Evolutionary conservation across 2,113 vertebrate genomes (phyloP).

Genomic region (Chauna torquata): DNA sequence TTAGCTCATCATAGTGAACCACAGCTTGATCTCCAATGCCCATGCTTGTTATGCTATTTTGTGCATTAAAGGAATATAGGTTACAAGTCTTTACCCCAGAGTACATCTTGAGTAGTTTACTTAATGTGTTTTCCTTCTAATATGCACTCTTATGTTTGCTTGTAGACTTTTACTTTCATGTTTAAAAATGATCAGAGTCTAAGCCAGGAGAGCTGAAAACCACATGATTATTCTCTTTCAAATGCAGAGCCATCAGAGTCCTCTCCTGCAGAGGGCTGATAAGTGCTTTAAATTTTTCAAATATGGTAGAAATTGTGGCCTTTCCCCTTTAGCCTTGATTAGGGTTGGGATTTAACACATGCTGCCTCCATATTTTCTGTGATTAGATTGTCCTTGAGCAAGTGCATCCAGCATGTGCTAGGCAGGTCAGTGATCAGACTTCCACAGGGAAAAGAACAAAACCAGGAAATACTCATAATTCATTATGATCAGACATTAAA

Average conservation of each 20-base stretch:
- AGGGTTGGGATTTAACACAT: slow-evolving; percentile 58
- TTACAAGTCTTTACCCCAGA: slow-evolving; percentile 28
- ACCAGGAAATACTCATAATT: slow-evolving; percentile 41
- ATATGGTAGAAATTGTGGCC: slow-evolving; percentile 36
- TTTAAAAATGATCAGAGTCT: slow-evolving; percentile 32
- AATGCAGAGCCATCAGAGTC: slow-evolving; percentile 35
- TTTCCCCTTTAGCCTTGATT: slow-evolving; percentile 64
- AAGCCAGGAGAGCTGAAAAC: background rate
- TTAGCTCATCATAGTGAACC: background rate
- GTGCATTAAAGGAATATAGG: background rate
- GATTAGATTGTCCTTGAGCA: slow-evolving; percentile 64
- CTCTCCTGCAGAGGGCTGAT: slow-evolving; percentile 52
- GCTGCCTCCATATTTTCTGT: slow-evolving; percentile 25
- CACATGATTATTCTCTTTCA: slow-evolving; percentile 33
- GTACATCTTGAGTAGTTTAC: slow-evolving; percentile 15
- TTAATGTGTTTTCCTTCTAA: slow-evolving; percentile 11
- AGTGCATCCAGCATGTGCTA: background rate
- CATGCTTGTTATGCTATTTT: slow-evolving; percentile 23
- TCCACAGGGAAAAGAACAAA: slow-evolving; percentile 45
- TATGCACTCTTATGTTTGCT: background rate
- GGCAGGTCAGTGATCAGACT: slow-evolving; percentile 36
- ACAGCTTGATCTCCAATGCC: background rate
- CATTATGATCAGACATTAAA: slow-evolving; percentile 40
- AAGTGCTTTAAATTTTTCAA: slow-evolving; percentile 59
- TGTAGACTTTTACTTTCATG: slow-evolving; percentile 26